These are phyloP conservation scores for Clanis bilineata DNA, from an alignment of 2,888 invertebrate genomes.

Conservation along the genomic window DNA sequence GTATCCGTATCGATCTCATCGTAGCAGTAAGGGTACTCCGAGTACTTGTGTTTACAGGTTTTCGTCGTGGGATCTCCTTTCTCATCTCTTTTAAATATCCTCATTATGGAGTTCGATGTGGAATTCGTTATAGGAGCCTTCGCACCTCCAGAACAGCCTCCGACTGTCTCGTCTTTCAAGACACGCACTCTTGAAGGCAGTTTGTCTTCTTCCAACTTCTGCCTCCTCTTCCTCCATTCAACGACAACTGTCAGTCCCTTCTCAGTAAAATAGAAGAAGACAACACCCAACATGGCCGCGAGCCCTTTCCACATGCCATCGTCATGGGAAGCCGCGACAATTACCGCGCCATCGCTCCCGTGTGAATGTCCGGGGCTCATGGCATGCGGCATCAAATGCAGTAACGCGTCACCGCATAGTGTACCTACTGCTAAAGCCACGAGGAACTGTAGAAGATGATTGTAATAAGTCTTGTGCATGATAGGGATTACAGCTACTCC, in stretches of 20 bases:
- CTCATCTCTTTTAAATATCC: conserved; percentile 70
- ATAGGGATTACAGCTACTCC: conserved; percentile 95
- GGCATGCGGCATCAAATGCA: conserved; percentile 96
- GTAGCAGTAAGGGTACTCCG: conserved; percentile 94
- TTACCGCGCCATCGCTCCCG: conserved; percentile 38
- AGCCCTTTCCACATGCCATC: conserved; percentile 93
- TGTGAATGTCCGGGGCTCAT: conserved; percentile 69
- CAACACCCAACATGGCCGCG: conserved; percentile 90
- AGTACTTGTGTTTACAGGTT: conserved; percentile 93
- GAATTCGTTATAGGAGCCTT: conserved; percentile 69
- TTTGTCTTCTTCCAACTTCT: conserved; percentile 85
- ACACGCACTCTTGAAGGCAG: conserved; percentile 87
- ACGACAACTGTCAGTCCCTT: conserved; percentile 89
- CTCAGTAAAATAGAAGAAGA: conserved; percentile 95
- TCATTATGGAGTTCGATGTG: conserved; percentile 67
- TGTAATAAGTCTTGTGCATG: conserved; percentile 94
- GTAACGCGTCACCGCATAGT: conserved; percentile 93
- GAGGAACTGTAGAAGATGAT: conserved; percentile 93
- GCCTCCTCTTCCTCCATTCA: conserved; percentile 90
- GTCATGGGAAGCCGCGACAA: conserved; percentile 74
- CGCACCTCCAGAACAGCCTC: conserved; percentile 62
- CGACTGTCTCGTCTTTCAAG: conserved; percentile 85
- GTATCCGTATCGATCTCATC: conserved; percentile 91
- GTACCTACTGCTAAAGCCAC: conserved; percentile 97
- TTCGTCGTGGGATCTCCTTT: conserved; percentile 81